Conservation (phyloP, 2,888 invertebrate species). For the Polydrusus cervinus region DNA sequence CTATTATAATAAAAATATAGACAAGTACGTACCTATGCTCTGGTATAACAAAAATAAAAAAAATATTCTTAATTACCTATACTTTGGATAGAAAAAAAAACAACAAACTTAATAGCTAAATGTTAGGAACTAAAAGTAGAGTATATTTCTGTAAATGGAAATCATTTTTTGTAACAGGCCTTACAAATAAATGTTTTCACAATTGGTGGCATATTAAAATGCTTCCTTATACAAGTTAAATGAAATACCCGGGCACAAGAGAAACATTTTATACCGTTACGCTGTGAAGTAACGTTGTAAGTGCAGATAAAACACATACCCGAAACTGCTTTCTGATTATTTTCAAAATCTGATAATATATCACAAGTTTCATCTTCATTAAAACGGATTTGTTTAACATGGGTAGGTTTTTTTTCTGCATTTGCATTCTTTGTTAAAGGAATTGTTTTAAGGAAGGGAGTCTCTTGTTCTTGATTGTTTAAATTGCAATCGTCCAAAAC, state of each 20-base stretch:
- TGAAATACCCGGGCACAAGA: constrained; percentile 16
- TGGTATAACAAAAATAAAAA: no score
- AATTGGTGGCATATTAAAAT: constrained; percentile 21
- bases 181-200: constrained; percentile 30
- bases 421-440: constrained; percentile 5
- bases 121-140: no score
- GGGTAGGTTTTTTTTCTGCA: constrained; percentile 5
- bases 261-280: constrained; percentile 30
- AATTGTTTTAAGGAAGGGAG: constrained; percentile 4
- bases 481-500: neutral
- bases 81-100: no score
- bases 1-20: no score
- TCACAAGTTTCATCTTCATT: constrained; percentile 1
- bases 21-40: no score
- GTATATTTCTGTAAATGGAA: no score
- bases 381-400: constrained; percentile 12
- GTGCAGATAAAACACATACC: constrained; percentile 24
- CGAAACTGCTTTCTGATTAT: constrained; percentile 15
- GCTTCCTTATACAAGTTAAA: constrained; percentile 21
- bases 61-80: no score
- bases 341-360: constrained; percentile 23
- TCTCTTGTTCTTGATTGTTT: constrained; percentile 3
- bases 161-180: no score
- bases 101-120: no score
- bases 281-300: constrained; percentile 18